Evolutionary conservation across 2,797 vertebrate genomes (phyloP), one percentile per base, ranked within the genome.

Genomic region (Fistularia commersonii): DNA sequence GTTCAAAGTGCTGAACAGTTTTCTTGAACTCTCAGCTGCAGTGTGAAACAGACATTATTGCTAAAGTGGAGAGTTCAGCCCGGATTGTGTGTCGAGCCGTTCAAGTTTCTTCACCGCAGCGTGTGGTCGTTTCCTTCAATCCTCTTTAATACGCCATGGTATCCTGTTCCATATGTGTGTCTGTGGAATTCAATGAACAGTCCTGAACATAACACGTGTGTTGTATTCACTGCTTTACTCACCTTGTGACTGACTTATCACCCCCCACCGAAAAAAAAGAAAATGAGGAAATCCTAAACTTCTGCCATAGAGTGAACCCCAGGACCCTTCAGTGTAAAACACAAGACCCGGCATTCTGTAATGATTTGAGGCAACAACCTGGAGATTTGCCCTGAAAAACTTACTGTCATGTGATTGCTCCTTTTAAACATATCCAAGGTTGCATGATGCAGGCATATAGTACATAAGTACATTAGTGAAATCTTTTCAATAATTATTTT

Each of bases 121-220:
- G 71, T 84, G 83, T 83, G 82, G 83, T 81, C 80, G 33, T 34
- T 64, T 33, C 49, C 39, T 72, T 74, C 36, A 57, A 80, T 79
- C 57, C 56, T 70, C 68, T 76, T 72, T 81, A 77, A 82, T 81
- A 66, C 75, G 37, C 37, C n/a, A 51, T 42, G 41, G 71, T 77
- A 86, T 80, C 80, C 78, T 14, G 62, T 81, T 79, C 64, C 76
- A 72, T 44, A 55, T 56, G 71, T 75, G 78, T 66, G 61, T 77
- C 72, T 35, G 46, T 31, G 42, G 61, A 50, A 60, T 46, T 48
- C 56, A 32, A 2, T 52, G 49, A 57, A 55, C 44, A 55, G 68
- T 67, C 64, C 41, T 64, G 32, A 59, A 56, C 61, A 23, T 66
- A 69, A 68, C 63, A 66, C 66, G 69, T 61, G 52, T 51, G 55